Conservation (phyloP, 2,113 vertebrate species). For the Myrmophylax atrothorax region DNA sequence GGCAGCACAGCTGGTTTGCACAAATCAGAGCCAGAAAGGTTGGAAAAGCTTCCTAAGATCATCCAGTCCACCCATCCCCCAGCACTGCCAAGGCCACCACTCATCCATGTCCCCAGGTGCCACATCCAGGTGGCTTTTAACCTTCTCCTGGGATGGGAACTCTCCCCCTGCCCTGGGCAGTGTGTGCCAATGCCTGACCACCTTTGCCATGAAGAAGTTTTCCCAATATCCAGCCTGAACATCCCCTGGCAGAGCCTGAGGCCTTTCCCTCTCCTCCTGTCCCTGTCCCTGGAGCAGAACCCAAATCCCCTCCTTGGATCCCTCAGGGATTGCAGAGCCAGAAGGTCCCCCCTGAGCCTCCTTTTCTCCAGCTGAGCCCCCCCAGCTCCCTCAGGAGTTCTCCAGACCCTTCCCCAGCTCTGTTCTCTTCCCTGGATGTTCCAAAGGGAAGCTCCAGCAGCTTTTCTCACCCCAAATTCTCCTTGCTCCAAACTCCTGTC, state of each 20-base stretch:
- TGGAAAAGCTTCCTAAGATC: not conserved
- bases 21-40: not conserved
- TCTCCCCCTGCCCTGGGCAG: not conserved
- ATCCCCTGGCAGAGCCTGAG: not conserved
- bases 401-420: not conserved
- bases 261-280: not conserved
- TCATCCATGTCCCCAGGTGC: not conserved
- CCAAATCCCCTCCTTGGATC: no score
- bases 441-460: not conserved
- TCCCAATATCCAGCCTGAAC: accelerated
- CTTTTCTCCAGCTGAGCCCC: not conserved
- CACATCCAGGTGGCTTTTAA: not conserved
- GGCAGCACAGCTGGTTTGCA: not conserved
- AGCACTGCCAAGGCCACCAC: not conserved
- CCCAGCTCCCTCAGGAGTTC: not conserved
- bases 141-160: not conserved
- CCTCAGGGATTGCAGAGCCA: not conserved
- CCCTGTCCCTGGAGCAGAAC: no score
- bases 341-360: not conserved
- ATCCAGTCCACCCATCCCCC: accelerated
- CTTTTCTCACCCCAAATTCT: not conserved
- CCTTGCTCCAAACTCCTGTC: not conserved
- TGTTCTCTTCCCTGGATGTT: accelerated
- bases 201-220: not conserved
- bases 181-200: not conserved